These are phyloP conservation scores for Chaetogeoica ovagalla DNA, from an alignment of 2,888 invertebrate genomes.

Conservation along the genomic window DNA sequence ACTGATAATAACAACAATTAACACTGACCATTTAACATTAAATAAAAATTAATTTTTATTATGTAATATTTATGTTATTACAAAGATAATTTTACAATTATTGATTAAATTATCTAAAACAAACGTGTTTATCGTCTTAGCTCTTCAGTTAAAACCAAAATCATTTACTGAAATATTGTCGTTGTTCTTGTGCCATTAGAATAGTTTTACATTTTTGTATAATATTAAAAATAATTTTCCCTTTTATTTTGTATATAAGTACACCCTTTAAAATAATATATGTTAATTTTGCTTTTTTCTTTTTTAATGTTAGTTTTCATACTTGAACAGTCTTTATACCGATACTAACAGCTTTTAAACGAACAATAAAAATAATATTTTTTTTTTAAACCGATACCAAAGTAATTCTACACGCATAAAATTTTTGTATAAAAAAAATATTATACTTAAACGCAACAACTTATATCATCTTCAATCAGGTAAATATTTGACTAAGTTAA, in stretches of 20 bases:
- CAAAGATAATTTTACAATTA: slow-evolving; percentile 1
- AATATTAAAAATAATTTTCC: neutral
- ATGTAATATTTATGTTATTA: neutral
- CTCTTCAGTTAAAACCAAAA: neutral
- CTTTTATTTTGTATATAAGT: neutral
- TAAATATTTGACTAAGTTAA: neutral
- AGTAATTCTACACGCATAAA: neutral
- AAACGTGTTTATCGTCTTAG: neutral
- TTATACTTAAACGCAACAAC: neutral
- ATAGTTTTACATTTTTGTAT: neutral
- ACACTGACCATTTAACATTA: neutral
- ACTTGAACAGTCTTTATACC: neutral
- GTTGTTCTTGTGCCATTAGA: neutral
- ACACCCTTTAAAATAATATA: neutral
- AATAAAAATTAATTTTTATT: neutral
- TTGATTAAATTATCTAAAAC: neutral
- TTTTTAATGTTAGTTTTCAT: neutral
- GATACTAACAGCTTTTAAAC: neutral
- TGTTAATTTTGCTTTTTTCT: neutral
- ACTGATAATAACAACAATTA: neutral
- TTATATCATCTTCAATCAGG: neutral
- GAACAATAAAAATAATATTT: neutral
- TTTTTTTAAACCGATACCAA: neutral
- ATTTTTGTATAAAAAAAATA: neutral
- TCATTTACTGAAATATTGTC: neutral